These are phyloP conservation scores for Eurosta solidaginis DNA, from an alignment of 1,140 invertebrate species.

Conservation along the genomic window DNA sequence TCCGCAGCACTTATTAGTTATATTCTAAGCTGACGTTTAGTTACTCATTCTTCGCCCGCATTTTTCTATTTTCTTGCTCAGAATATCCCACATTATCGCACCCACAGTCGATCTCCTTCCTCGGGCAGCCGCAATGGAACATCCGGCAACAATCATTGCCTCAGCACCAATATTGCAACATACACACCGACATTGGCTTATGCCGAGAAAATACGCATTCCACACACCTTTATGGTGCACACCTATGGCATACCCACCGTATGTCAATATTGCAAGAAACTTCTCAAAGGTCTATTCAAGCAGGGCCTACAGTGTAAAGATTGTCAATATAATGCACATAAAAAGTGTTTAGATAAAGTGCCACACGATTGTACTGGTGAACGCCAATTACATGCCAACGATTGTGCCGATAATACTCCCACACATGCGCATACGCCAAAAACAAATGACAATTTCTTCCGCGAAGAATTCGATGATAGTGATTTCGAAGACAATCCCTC, in stretches of 20 bases:
- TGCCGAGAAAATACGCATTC: slow-evolving; percentile 78
- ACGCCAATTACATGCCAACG: slow-evolving; percentile 50
- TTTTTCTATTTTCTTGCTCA: slow-evolving; percentile 10
- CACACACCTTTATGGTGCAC: slow-evolving; percentile 90
- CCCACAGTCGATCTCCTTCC: slow-evolving; percentile 71
- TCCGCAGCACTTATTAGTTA: not conserved
- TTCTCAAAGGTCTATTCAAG: slow-evolving; percentile 93
- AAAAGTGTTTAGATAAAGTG: slow-evolving; percentile 93
- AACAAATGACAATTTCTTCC: slow-evolving; percentile 66
- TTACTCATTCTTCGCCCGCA: not conserved
- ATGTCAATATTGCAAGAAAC: slow-evolving; percentile 93
- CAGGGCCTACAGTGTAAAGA: slow-evolving; percentile 98
- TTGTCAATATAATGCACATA: slow-evolving; percentile 97
- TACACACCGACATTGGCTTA: slow-evolving; percentile 1
- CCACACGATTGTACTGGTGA: slow-evolving; percentile 96
- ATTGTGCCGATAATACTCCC: slow-evolving; percentile 67
- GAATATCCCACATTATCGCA: slow-evolving; percentile 39
- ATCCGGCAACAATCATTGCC: not conserved
- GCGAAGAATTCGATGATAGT: slow-evolving; percentile 73
- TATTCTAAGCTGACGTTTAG: too few species aligned
- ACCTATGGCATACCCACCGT: slow-evolving; percentile 94
- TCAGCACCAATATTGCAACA: slow-evolving; percentile 15
- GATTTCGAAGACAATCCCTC: slow-evolving; percentile 61
- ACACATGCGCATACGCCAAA: slow-evolving; percentile 60
- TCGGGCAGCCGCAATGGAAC: slow-evolving; percentile 68